Conservation (phyloP, 2,113 vertebrate species). For the Murina feae region DNA sequence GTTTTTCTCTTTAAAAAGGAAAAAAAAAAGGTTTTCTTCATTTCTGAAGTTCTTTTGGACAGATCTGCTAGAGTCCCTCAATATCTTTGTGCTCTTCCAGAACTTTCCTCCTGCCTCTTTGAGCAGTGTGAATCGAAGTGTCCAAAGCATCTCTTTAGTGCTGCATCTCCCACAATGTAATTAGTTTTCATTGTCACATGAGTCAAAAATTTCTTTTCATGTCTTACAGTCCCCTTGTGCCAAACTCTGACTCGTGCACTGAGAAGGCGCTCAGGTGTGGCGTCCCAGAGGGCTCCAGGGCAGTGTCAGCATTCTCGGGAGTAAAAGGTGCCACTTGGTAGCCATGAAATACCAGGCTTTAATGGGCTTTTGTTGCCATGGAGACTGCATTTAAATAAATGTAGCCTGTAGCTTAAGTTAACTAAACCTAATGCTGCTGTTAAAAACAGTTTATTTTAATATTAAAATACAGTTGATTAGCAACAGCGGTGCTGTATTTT, state of each 20-base stretch:
- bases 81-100: conserved; percentile 64
- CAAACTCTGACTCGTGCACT: conserved; percentile 87
- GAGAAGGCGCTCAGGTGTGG: conserved; percentile 79
- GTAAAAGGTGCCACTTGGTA: conserved; percentile 78
- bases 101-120: conserved; percentile 62
- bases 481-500: conserved; percentile 83
- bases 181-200: conserved; percentile 74
- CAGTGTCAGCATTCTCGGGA: conserved; percentile 66
- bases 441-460: conserved; percentile 85
- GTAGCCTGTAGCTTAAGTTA: conserved; percentile 85
- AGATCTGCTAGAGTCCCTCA: conserved; percentile 65
- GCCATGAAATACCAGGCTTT: conserved; percentile 75
- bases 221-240: conserved; percentile 87
- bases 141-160: conserved; percentile 75
- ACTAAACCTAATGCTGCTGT: conserved; percentile 86
- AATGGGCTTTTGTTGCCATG: conserved; percentile 80
- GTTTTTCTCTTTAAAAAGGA: conserved; percentile 49
- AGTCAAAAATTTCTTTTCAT: conserved; percentile 78
- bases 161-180: conserved; percentile 72
- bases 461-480: conserved; percentile 84
- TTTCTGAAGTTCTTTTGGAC: conserved; percentile 71
- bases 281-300: conserved; percentile 80
- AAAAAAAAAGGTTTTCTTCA: conserved; percentile 26
- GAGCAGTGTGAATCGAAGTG: conserved; percentile 74
- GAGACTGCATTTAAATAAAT: conserved; percentile 86